phyloP scores from a whole-genome alignment of 2,888 invertebrate genomes.

The Sarcophaga caerulescens region DNA sequence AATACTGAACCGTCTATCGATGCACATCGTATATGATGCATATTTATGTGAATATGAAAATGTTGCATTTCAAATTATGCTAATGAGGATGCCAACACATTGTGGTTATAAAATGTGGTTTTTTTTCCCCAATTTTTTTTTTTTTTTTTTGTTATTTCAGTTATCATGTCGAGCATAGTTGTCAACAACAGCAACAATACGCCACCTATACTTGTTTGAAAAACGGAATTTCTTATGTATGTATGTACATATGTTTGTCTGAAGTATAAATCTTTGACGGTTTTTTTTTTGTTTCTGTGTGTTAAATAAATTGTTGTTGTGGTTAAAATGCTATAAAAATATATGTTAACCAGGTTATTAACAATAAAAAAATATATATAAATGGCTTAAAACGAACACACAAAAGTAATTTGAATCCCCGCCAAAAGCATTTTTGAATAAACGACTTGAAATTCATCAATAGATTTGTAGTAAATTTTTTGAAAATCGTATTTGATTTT shows the following conservation, averaged over 20 bases:
- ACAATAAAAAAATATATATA: background rate
- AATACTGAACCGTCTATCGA: background rate
- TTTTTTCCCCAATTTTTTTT: background rate
- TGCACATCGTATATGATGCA: background rate
- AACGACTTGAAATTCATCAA: constrained; percentile 27
- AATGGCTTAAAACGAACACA: constrained; percentile 36
- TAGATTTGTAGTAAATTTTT: constrained; percentile 33
- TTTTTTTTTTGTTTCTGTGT: background rate
- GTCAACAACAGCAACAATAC: constrained; percentile 43
- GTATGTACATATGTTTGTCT: background rate
- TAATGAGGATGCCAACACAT: constrained; percentile 60
- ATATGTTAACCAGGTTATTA: constrained; percentile 55
- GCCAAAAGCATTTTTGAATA: constrained; percentile 19
- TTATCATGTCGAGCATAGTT: constrained; percentile 32
- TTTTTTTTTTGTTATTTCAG: background rate
- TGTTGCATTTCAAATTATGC: constrained; percentile 60
- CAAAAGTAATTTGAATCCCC: constrained; percentile 39
- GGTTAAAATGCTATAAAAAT: constrained; percentile 54
- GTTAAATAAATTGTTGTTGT: constrained; percentile 46
- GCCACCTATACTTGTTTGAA: constrained; percentile 36
- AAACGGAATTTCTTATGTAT: background rate
- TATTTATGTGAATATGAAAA: constrained; percentile 23
- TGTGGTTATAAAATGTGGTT: constrained; percentile 28
- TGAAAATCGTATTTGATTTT: constrained; percentile 3
- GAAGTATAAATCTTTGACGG: background rate